A percentile compares a stretch with the other conserved stretches of the same genome.
phyloP scores from a whole-genome alignment of 1,140 invertebrate species.

The Caerostris extrusa region DNA sequence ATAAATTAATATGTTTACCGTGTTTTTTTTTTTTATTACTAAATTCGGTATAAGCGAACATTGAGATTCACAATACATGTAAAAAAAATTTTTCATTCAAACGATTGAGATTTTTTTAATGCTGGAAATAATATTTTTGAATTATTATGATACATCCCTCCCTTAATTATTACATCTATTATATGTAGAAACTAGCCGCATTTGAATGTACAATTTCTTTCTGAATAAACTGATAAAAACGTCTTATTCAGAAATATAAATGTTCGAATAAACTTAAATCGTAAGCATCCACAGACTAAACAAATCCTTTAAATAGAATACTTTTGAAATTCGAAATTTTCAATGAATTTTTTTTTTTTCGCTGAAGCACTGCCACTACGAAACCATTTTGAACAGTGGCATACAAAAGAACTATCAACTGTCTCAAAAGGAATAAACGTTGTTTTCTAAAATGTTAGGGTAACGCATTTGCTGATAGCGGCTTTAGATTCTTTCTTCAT shows the following conservation, averaged over 20 bases:
- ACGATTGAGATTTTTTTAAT: no score
- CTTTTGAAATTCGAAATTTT: background rate
- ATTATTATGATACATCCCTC: no score
- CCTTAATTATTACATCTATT: no score
- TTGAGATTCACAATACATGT: no score
- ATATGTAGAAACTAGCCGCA: no score
- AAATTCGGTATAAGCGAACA: no score
- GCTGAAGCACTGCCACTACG: background rate
- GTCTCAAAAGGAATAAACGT: background rate
- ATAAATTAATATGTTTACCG: no score
- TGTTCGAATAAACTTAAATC: background rate
- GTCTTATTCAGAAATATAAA: background rate
- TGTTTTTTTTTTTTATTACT: no score
- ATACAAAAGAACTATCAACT: background rate
- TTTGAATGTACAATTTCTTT: background rate
- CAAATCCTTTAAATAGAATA: background rate
- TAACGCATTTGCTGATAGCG: background rate
- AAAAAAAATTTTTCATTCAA: no score
- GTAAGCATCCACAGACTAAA: background rate
- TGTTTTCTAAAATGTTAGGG: background rate
- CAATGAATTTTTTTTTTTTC: no score
- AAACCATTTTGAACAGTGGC: background rate
- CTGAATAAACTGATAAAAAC: background rate
- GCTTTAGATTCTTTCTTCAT: background rate
- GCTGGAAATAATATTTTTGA: no score